A percentile compares a stretch with the other conserved stretches of the same genome.
These are phyloP conservation scores for Acrobasis repandana DNA, from an alignment of 2,888 invertebrate genomes.

Conservation along the genomic window DNA sequence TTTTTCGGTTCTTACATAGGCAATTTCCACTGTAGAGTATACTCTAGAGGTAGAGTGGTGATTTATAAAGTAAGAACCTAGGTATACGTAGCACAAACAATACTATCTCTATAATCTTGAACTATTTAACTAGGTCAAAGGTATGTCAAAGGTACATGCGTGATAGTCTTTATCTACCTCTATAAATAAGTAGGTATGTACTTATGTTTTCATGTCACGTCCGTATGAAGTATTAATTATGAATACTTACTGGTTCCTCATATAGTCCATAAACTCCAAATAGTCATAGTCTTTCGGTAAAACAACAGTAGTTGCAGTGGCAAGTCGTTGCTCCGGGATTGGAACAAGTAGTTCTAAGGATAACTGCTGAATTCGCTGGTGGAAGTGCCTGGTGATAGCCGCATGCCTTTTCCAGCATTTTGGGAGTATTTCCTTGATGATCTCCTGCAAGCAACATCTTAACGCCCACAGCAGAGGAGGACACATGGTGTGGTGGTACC, in stretches of 20 bases:
- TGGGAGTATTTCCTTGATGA: constrained; percentile 88
- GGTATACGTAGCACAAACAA: no score
- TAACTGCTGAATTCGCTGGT: constrained; percentile 85
- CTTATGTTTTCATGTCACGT: no score
- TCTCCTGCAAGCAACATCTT: constrained; percentile 88
- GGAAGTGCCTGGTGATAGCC: constrained; percentile 85
- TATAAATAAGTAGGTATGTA: no score
- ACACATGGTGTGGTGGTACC: constrained; percentile 95
- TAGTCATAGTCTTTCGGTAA: constrained; percentile 66
- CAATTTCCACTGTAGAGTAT: no score
- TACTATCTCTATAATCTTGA: no score
- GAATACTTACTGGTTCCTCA: constrained; percentile 66
- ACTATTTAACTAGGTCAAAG: no score
- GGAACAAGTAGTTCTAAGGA: constrained; percentile 88
- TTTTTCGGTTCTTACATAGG: no score
- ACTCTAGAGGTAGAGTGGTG: no score
- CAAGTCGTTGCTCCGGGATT: constrained; percentile 80
- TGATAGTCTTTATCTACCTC: no score
- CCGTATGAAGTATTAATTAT: no score
- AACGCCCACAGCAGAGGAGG: constrained; percentile 91
- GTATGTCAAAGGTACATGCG: no score
- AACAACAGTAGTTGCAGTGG: constrained; percentile 63
- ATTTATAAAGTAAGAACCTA: no score
- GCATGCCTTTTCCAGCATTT: constrained; percentile 88
- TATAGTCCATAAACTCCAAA: constrained; percentile 51